Conservation (phyloP, 2,797 vertebrate genomes). For the Helicolenus hilgendorfi region DNA sequence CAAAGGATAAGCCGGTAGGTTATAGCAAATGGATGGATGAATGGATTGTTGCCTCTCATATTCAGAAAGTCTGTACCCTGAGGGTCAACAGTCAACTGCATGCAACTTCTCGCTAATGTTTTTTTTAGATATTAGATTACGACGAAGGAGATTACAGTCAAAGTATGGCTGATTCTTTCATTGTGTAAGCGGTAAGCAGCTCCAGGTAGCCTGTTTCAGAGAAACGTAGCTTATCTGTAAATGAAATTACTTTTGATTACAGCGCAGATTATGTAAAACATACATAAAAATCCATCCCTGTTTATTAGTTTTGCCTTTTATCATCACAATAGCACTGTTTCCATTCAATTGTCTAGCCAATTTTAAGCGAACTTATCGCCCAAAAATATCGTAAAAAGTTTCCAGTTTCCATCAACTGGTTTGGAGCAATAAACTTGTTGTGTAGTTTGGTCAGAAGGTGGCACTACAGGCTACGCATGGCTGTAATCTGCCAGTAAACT, state of each 20-base stretch:
- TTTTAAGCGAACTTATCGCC: neutral
- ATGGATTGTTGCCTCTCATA: slow-evolving; percentile 19
- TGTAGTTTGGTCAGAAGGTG: neutral
- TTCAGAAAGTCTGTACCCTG: slow-evolving; percentile 51
- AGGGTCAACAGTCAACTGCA: slow-evolving; percentile 53
- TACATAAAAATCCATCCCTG: neutral
- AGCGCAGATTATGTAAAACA: slow-evolving; percentile 1
- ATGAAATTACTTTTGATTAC: slow-evolving; percentile 24
- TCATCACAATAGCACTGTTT: neutral
- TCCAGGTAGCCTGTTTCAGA: slow-evolving; percentile 25
- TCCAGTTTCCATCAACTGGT: neutral
- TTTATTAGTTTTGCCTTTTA: slow-evolving; percentile 30
- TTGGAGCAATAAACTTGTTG: neutral
- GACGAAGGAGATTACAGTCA: slow-evolving; percentile 48
- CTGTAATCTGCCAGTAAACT: no score
- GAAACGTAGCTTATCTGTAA: neutral
- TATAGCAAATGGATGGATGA: neutral
- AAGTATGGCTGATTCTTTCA: slow-evolving; percentile 38
- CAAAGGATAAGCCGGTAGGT: neutral
- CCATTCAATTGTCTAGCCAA: neutral
- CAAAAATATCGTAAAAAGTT: neutral
- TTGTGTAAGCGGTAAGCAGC: slow-evolving; percentile 20
- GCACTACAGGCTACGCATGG: neutral
- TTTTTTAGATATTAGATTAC: slow-evolving; percentile 66
- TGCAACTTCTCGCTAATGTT: slow-evolving; percentile 22